A percentile compares a stretch with the other conserved stretches of the same genome.
phyloP scores from a whole-genome alignment of 2,797 vertebrate genomes.

The Sarcoramphus papa region DNA sequence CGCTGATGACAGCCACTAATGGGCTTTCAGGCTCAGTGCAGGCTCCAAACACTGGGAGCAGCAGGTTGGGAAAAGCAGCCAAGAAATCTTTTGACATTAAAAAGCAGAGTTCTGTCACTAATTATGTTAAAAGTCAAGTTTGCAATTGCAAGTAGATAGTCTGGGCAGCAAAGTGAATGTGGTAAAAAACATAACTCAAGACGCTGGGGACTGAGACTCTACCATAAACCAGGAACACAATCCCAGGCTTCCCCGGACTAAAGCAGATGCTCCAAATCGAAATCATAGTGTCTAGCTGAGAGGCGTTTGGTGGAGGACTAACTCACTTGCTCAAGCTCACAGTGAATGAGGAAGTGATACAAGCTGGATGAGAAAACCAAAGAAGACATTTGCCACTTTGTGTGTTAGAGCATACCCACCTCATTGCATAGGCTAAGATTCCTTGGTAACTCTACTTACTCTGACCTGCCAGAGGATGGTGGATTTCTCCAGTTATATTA shows the following conservation, averaged over 20 bases:
- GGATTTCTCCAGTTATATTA: not conserved
- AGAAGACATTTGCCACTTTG: accelerated
- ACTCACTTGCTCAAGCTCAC: not conserved
- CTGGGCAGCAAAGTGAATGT: slow-evolving; percentile 57
- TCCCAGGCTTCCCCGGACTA: not conserved
- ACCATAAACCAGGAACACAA: not conserved
- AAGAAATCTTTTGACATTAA: slow-evolving; percentile 67
- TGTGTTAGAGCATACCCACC: accelerated
- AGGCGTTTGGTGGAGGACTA: not conserved
- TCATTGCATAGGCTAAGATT: not conserved
- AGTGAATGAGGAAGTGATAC: not conserved
- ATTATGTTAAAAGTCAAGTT: slow-evolving; percentile 75
- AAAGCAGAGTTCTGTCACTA: slow-evolving; percentile 63
- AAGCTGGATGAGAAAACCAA: not conserved
- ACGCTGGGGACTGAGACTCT: not conserved
- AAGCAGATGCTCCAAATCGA: not conserved
- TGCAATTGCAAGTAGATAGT: slow-evolving; percentile 41
- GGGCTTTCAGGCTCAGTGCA: slow-evolving; percentile 49
- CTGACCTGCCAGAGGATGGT: not conserved
- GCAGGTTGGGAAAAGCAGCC: slow-evolving; percentile 53
- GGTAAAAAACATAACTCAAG: not conserved
- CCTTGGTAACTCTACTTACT: not conserved
- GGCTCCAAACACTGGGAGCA: slow-evolving; percentile 29
- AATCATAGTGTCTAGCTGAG: not conserved
- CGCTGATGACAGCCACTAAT: slow-evolving; percentile 68